Evolutionary conservation across 2,113 vertebrate species (phyloP).

Genomic region (Progne subis): DNA sequence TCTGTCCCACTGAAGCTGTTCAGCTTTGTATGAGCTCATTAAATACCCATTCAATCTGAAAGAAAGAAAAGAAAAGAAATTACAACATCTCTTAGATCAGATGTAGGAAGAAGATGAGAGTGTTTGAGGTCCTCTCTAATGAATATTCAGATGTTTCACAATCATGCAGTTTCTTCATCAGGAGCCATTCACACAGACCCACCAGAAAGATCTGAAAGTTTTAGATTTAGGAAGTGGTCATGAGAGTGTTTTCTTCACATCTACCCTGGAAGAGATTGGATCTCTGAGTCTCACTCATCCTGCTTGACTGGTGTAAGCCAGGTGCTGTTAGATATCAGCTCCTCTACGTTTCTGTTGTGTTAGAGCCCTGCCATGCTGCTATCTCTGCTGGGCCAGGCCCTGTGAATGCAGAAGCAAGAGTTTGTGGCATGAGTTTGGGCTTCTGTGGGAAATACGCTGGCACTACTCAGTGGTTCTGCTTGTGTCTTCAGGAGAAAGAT

Average conservation of each 20-base stretch:
- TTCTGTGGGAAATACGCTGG: neutral
- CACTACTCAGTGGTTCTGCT: neutral
- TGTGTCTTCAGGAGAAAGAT: neutral
- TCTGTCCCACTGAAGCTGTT: constrained; percentile 35
- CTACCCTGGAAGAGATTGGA: neutral
- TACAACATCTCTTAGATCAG: neutral
- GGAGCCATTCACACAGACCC: neutral
- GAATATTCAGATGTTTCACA: constrained; percentile 1
- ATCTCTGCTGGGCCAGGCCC: neutral
- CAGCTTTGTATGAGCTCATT: constrained; percentile 15
- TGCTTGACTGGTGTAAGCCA: neutral
- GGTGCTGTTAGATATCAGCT: neutral
- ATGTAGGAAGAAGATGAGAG: neutral
- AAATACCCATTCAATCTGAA: constrained; percentile 31
- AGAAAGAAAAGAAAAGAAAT: neutral
- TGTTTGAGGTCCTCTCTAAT: neutral
- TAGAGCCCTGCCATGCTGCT: neutral
- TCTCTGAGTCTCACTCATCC: neutral
- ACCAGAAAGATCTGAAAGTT: neutral
- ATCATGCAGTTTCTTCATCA: neutral
- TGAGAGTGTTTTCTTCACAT: neutral
- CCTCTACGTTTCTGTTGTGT: neutral
- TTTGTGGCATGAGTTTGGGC: neutral
- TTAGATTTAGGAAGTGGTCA: neutral
- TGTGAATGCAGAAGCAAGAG: neutral